Base-by-base conservation (phyloP, 2,113 vertebrate species). In the Columbina picui region DNA sequence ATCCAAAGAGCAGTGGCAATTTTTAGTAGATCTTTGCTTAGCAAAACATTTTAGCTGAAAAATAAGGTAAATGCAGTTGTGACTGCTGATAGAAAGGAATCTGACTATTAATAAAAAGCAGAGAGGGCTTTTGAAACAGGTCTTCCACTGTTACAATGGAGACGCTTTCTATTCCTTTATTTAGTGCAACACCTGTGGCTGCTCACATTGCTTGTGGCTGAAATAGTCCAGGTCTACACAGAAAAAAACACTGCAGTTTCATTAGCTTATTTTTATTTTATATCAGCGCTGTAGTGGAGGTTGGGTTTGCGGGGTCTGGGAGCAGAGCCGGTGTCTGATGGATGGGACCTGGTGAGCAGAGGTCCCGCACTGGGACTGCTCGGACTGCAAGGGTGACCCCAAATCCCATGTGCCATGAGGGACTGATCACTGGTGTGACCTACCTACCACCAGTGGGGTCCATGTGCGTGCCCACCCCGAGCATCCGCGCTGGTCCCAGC, bases 51-150 rank as follows among this genome's bases (percentile, higher is more conserved):
- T 98, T 97, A 63, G 77, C 95, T 97, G 97, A 98, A 97, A 97
- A 98, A 98, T 94, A 98, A 98, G 95, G 97, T 96, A 98, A 97
- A 98, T 63, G 96, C 95, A 95, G 95, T 97, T 94, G 96, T 94
- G 96, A 96, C 87, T 98, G 98, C 96, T 98, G 98, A 98, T 98
- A 98, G 98, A 97, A 98, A 98, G 97, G 98, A 98, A 98, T 98
- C 98, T 88, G 96, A 96, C 97, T 94, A 98, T 98, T 98, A 98
- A 98, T 98, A 98, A 98, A 98, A 98, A 98, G 97, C 98, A 98
- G 98, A 97, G 98, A 97, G 94, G 94, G 97, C 77, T 96, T 97
- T 98, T 97, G 98, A 98, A 98, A 98, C 98, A 98, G 97, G 96
- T 88, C 97, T 97, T 97, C 97, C 97, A 98, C 98, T 98, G 98